Conservation (phyloP, 2,797 vertebrate species). For the Pachyuromys duprasi region DNA sequence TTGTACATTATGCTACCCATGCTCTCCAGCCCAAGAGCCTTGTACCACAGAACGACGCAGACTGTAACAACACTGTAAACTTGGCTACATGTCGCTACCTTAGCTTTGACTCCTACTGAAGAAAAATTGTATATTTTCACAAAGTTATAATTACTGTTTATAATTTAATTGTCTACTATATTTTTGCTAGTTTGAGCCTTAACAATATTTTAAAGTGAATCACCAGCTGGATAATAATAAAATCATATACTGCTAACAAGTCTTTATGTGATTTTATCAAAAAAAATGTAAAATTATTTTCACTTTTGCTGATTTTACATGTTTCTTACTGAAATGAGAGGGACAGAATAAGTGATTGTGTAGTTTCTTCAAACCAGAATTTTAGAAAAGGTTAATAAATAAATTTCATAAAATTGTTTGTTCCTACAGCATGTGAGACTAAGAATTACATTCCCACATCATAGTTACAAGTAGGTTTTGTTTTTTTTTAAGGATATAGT, state of each 20-base stretch:
- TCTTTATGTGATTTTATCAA: neutral
- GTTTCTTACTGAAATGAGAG: neutral
- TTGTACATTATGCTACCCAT: neutral
- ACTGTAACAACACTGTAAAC: neutral
- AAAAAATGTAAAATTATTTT: conserved; percentile 19
- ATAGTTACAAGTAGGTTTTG: neutral
- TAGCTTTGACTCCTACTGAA: neutral
- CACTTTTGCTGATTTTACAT: neutral
- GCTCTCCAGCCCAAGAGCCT: neutral
- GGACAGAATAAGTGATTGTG: neutral
- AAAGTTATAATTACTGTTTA: neutral
- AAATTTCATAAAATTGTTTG: neutral
- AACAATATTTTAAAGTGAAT: neutral
- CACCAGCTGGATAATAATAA: neutral
- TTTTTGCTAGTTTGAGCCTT: conserved; percentile 1
- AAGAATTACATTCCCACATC: neutral
- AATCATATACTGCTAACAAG: neutral
- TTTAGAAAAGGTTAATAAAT: conserved; percentile 7
- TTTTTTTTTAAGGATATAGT: neutral
- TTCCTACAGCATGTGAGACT: neutral
- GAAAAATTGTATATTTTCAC: neutral
- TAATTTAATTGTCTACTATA: neutral
- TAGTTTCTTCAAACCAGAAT: neutral
- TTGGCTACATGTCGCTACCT: neutral
- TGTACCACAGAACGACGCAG: neutral